Conservation (phyloP, 2,797 vertebrate genomes). For the Phoeniculus purpureus region DNA sequence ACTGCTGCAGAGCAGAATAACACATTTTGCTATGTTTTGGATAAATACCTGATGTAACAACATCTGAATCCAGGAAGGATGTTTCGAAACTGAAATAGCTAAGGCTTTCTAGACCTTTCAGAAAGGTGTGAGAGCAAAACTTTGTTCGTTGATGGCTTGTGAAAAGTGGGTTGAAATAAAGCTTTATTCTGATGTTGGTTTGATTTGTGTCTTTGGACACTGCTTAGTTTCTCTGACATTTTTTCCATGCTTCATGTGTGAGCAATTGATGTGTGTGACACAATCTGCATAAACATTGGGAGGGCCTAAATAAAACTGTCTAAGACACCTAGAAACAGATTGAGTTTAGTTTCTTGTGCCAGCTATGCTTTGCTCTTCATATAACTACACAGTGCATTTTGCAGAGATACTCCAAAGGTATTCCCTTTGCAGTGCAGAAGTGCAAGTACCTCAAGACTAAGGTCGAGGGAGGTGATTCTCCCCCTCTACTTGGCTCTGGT, state of each 20-base stretch:
- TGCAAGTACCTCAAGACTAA: too few species aligned
- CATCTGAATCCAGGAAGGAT: accelerated
- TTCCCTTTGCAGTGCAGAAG: neutral
- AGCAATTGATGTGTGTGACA: neutral
- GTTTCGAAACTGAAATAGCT: neutral
- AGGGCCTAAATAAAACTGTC: neutral
- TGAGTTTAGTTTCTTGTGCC: neutral
- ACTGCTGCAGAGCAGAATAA: neutral
- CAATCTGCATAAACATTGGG: neutral
- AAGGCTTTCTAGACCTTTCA: neutral
- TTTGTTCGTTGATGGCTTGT: neutral
- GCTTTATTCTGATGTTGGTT: neutral
- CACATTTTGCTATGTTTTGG: neutral
- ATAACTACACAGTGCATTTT: neutral
- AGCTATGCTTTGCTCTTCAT: neutral
- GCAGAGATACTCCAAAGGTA: neutral
- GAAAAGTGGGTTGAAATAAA: neutral
- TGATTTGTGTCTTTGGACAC: neutral
- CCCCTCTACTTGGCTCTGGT: too few species aligned
- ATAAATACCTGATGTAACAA: neutral
- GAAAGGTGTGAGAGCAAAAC: neutral
- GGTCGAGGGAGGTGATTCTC: too few species aligned
- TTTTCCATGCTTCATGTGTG: neutral
- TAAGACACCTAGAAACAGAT: neutral
- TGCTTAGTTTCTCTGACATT: neutral